A percentile compares a stretch with the other conserved stretches of the same genome.
Conservation (phyloP, 1,140 invertebrate species). For the Phthorimaea operculella region DNA sequence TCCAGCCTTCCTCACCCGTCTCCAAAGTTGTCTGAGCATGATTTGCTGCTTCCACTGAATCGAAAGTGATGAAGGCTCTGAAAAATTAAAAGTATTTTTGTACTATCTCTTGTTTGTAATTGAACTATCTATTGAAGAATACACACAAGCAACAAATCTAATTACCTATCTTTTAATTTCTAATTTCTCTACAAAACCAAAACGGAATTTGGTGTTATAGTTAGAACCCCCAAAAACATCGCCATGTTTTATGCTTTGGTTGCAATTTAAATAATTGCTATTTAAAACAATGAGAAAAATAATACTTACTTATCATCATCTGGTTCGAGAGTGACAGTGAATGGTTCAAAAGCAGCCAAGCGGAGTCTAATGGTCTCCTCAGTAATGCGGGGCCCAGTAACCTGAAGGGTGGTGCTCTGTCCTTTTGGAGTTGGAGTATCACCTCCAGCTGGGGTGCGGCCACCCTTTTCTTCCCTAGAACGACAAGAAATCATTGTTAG, state of each 20-base stretch:
- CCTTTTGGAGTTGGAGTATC: conserved; percentile 20
- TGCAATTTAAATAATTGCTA: not conserved
- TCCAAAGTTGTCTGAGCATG: conserved; percentile 90
- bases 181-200: no score
- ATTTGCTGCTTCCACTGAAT: conserved; percentile 87
- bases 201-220: no score
- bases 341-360: conserved; percentile 51
- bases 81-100: no score
- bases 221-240: no score
- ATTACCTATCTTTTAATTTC: no score
- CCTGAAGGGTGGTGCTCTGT: conserved; percentile 30
- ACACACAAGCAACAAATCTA: no score
- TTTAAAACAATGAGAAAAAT: no score
- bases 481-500: no score
- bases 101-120: no score
- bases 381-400: conserved; percentile 46
- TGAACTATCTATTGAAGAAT: no score
- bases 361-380: conserved; percentile 68
- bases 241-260: not conserved
- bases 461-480: conserved; percentile 49
- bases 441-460: conserved; percentile 16
- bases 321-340: conserved; percentile 43
- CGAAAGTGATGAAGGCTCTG: conserved; percentile 94
- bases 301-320: conserved; percentile 45
- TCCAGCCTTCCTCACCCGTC: conserved; percentile 79